These are phyloP conservation scores for Meleagris gallopavo DNA, from an alignment of 2,113 vertebrate genomes.

Conservation along the genomic window DNA sequence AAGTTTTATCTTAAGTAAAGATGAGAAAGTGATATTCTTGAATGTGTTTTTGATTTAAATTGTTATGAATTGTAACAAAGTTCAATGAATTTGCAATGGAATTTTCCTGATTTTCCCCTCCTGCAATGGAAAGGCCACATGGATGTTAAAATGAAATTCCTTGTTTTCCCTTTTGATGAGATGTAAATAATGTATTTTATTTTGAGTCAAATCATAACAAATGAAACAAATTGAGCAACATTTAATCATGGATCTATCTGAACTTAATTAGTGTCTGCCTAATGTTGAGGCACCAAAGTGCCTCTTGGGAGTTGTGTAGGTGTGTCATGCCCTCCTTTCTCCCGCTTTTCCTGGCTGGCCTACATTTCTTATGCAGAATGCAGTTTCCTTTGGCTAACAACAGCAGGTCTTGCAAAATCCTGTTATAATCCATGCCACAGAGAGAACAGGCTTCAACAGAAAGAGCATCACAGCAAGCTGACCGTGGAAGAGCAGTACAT, in stretches of 20 bases:
- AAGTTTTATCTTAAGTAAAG: neutral
- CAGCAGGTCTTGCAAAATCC: neutral
- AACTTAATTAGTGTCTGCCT: neutral
- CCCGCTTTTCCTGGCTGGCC: neutral
- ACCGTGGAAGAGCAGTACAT: neutral
- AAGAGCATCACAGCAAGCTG: neutral
- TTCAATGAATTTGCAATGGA: neutral
- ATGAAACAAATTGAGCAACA: neutral
- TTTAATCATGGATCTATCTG: neutral
- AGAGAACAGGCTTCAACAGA: neutral
- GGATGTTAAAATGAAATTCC: neutral
- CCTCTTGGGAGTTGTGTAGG: neutral
- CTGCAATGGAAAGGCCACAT: accelerated
- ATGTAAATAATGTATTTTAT: neutral
- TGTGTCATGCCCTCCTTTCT: neutral
- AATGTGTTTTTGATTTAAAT: neutral
- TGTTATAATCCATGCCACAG: neutral
- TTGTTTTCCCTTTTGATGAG: neutral
- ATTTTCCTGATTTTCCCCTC: neutral
- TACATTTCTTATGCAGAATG: neutral
- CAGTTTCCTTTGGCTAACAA: neutral
- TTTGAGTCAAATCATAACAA: neutral
- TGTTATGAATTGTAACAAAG: neutral
- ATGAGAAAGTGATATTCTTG: neutral
- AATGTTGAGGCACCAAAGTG: neutral